Base-by-base conservation (phyloP, 1,140 invertebrate species). In the Eufriesea mexicana region DNA sequence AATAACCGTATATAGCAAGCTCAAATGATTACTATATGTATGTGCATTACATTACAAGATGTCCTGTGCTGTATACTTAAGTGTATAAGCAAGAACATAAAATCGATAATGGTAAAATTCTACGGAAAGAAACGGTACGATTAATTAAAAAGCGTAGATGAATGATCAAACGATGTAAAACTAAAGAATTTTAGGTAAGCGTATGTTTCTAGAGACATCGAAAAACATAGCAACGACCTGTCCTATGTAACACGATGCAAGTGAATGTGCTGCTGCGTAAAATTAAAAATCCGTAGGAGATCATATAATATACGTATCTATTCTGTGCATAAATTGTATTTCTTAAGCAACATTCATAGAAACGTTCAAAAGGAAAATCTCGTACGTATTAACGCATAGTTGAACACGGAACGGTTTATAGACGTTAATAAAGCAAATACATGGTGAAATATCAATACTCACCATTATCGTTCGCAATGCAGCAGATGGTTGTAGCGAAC, bases 91-190 rank as follows among this genome's bases (percentile, higher is more conserved):
- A 67, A 57, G 28, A 78, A 78, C 12, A 14, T 20, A 80, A 73
- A 80, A 74, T 80, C 57, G 45, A 80, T 80, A 80, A 73, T 73
- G n/a, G 55, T 73, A 49, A 79, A 79, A 28, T 25, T 18, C 6
- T 61, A 49, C 12, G 45, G 0, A 23, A 54, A 77, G 9, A 8
- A 42, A 1, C 2, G 4, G 6, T 18, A 35, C 12, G 16, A 55
- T 20, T 28, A 28, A 49, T 28, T 18, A 9, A 20, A 70, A 45
- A 14, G 2, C 10, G 6, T 16, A 57, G 70, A 59, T 20, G 45
- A 55, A 62, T 7, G 1, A 64, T 73, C 6, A 35, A 18, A 74
- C 1, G 2, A 55, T 23, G 18, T 18, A n/a, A 47, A 28, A 2
- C 2, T 25, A 61, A 54, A n/a, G 28, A 5, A 66, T 28, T 47